Evolutionary conservation across 1,140 invertebrate genomes (phyloP), one percentile per base, ranked within the genome.

Genomic region (Pseudomyrmex cubaensis): DNA sequence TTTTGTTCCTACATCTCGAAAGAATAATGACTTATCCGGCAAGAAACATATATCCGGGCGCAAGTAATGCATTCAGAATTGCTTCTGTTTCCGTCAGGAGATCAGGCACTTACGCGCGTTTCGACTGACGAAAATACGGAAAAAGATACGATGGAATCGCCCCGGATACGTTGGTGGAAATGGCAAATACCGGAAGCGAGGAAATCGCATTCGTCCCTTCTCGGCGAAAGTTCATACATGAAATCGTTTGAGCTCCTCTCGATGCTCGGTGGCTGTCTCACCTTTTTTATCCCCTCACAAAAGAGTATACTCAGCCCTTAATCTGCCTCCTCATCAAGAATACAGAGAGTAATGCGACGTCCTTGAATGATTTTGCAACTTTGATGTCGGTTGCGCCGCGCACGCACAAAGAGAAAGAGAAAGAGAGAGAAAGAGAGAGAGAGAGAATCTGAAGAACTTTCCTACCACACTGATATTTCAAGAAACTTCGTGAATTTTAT

Each of bases 71-170:
- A 83, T 48, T 17, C 48, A 52, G 48, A 20, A 86, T 86, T 86
- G 72, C 59, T n/a, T 83, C 57, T 50, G 52, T 83, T 76, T 70
- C 72, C 72, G 72, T n/a, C 59, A 85, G 72, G 59, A 77, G 78
- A 87, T 86, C 77, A 35, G 78, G 17, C 66, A 77, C 72, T 87
- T 78, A 78, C 50, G 35, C 57, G 25, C 59, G 22, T 85, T 83
- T 83, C 72, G 52, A 67, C 50, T 25, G 57, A 48, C n/a, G 35
- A 15, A 35, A 5, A 56, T 25, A 50, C 52, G 50, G 0, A 25
- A 22, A 48, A 13, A 86, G 64, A 75, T 52, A 15, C 15, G 15
- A 74, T n/a, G 48, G 50, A 64, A 50, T 48, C 76, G n/a, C 57
- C 5, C 5, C 50, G 73, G 44, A 86, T 84, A 74, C 20, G 61